Base-by-base conservation (phyloP, 2,113 vertebrate species). In the Aramus guarauna region DNA sequence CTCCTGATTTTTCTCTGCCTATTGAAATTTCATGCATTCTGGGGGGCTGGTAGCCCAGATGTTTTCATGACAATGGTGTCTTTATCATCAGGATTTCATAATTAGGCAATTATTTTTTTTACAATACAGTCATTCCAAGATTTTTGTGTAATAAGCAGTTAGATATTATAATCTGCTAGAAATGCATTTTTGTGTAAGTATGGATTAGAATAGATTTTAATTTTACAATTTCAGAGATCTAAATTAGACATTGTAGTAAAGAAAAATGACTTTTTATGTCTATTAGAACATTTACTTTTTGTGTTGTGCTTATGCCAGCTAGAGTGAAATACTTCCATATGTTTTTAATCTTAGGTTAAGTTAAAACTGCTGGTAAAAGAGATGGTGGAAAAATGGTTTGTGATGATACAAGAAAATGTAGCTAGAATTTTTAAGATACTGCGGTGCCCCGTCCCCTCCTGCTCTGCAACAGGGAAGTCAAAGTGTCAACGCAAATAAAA, bases 81-180 rank as follows among this genome's bases (percentile, higher is more conserved):
- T 94, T 95, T 92, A 92, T 93, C 81, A 95, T 89, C 84, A 85
- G 45, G 81, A 71, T 90, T 91, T 92, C 88, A 85, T 95, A 96
- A 94, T 94, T 92, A 94, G 89, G 92, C 94, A 89, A 85, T 95
- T 97, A 34, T 93, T 90, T 91, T 94, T 92, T 96, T 97, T 95
- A 90, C 92, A 97, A 94, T 94, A 53, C 74, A 82, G 66, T 91
- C 84, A 75, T 92, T 87, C 41, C 58, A 58, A 79, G 58, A 88
- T 91, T 94, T 93, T 87, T 91, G 84, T 91, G 71, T 91, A 92
- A 95, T 85, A 66, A 95, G 88, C 94, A 92, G 80, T 96, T 95
- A 79, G 87, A 90, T 96, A 66, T 62, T 92, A 75, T 92, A 93
- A 95, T 94, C 92, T 91, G 56, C 88, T 64, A n/a, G 68, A 81